These are phyloP conservation scores for Catharus bicknelli DNA, from an alignment of 2,113 vertebrate genomes.

Conservation along the genomic window DNA sequence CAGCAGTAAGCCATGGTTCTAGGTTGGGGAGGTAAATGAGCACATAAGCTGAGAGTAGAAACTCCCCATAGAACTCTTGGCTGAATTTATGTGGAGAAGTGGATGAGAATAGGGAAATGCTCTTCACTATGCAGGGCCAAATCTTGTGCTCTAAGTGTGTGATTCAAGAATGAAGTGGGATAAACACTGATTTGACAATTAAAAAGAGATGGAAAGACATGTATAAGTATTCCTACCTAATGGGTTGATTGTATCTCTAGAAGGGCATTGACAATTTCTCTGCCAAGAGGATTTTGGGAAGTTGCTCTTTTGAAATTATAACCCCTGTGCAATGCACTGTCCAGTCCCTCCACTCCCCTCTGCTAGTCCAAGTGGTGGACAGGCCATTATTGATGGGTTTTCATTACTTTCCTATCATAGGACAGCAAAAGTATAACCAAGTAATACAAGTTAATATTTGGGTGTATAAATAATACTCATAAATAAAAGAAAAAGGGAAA, in stretches of 20 bases:
- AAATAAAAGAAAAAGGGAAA: accelerated
- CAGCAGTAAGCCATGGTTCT: background rate
- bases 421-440: background rate
- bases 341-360: background rate
- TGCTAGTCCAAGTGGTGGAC: background rate
- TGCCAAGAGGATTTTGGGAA: background rate
- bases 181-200: background rate
- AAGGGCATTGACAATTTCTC: background rate
- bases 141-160: background rate
- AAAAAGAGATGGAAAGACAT: background rate
- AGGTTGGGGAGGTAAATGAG: background rate
- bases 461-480: background rate
- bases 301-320: background rate
- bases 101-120: background rate
- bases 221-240: background rate
- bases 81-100: background rate
- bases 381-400: background rate
- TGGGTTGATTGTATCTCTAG: background rate
- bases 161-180: background rate
- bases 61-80: background rate
- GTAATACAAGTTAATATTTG: background rate
- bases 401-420: background rate
- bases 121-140: background rate
- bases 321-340: background rate
- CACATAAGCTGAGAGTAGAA: background rate